Evolutionary conservation across 2,797 vertebrate genomes (phyloP).

Genomic region (Pteropus rufus): DNA sequence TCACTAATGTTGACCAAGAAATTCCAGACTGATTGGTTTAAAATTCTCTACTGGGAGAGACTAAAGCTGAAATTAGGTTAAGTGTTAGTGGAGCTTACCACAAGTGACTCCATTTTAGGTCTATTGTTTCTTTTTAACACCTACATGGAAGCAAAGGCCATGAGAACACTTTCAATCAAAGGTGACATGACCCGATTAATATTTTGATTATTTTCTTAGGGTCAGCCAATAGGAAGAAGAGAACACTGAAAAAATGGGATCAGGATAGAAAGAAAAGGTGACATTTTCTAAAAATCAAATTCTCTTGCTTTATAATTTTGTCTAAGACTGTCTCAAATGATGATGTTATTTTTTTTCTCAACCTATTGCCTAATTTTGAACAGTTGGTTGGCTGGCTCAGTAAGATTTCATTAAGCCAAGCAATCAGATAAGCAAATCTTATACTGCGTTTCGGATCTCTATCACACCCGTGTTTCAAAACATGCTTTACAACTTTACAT

Average conservation of each 20-base stretch:
- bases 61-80: background rate
- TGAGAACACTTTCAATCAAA: background rate
- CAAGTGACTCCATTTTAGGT: background rate
- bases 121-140: background rate
- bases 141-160: background rate
- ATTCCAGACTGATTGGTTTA: background rate
- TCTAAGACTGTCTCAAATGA: background rate
- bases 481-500: background rate
- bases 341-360: conserved; percentile 19
- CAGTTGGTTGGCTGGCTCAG: background rate
- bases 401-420: background rate
- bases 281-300: conserved; percentile 8
- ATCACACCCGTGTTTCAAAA: background rate
- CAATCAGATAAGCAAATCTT: conserved; percentile 37
- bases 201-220: background rate
- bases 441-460: background rate
- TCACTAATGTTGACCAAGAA: background rate
- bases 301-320: background rate
- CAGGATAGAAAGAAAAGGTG: background rate
- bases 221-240: background rate
- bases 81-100: background rate
- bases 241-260: background rate
- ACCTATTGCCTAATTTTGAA: conserved; percentile 35
- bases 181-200: background rate
- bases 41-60: background rate